phyloP scores from a whole-genome alignment of 2,797 vertebrate genomes.

The Micromesistius poutassou region DNA sequence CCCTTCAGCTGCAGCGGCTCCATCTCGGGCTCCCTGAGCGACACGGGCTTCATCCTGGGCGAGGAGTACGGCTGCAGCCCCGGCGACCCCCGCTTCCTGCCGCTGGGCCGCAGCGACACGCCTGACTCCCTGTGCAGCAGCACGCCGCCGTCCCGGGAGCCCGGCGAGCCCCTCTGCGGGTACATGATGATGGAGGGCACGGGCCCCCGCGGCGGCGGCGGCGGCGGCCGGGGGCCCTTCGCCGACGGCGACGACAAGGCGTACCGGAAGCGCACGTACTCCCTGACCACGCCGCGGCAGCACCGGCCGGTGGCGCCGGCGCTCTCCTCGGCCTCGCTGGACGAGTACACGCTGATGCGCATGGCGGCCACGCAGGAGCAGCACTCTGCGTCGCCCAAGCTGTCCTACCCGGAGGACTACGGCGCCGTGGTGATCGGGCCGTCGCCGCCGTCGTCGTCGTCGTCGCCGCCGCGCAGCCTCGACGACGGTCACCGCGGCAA shows the following conservation, averaged over 20 bases:
- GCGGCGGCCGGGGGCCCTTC: constrained; percentile 14
- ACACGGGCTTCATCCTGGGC: constrained; percentile 87
- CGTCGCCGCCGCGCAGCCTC: too few species aligned
- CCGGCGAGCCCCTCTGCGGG: constrained; percentile 77
- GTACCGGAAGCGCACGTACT: constrained; percentile 89
- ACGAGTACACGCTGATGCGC: constrained; percentile 91
- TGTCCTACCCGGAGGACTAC: constrained; percentile 89
- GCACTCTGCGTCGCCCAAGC: constrained; percentile 81
- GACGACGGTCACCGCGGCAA: too few species aligned
- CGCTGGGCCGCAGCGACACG: constrained; percentile 82
- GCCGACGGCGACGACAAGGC: constrained; percentile 76
- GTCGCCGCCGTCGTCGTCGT: constrained; percentile 14
- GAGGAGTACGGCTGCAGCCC: constrained; percentile 90
- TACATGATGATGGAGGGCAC: constrained; percentile 79
- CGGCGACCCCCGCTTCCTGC: constrained; percentile 74
- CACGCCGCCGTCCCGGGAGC: constrained; percentile 83
- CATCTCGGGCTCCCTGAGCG: constrained; percentile 89
- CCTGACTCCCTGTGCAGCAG: constrained; percentile 86
- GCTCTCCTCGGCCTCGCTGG: constrained; percentile 88
- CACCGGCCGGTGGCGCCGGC: constrained; percentile 82
- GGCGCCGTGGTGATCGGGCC: constrained; percentile 85
- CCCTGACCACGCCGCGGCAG: constrained; percentile 86
- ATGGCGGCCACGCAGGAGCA: constrained; percentile 79
- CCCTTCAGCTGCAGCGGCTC: constrained; percentile 88
- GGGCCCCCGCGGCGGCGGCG: neutral